phyloP scores from a whole-genome alignment of 2,888 invertebrate genomes.

The Meloe dianella region DNA sequence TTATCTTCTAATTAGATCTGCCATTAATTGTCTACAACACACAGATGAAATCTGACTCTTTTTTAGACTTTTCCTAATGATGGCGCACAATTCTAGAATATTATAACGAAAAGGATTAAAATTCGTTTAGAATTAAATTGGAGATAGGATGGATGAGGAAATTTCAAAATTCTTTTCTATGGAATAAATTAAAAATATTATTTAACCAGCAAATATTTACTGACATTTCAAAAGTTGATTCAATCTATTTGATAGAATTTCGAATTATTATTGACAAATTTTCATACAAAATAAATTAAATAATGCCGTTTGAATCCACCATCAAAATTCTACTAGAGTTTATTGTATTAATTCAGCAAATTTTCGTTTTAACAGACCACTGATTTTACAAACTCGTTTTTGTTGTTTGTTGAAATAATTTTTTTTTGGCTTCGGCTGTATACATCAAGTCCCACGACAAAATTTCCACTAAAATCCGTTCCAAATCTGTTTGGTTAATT shows the following conservation, averaged over 20 bases:
- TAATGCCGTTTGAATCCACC: background rate
- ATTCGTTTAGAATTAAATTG: background rate
- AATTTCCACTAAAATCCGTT: background rate
- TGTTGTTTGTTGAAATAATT: background rate
- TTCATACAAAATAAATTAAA: background rate
- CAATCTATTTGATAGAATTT: too few species aligned
- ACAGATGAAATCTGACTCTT: slow-evolving; percentile 36
- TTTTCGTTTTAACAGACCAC: background rate
- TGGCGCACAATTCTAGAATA: background rate
- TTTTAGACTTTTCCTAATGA: background rate
- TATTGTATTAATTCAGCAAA: background rate
- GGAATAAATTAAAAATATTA: too few species aligned
- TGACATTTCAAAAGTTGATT: too few species aligned
- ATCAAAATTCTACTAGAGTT: background rate
- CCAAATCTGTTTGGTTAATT: slow-evolving; percentile 1
- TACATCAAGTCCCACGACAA: background rate
- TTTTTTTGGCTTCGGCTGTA: background rate
- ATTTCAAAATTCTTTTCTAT: slow-evolving; percentile 5
- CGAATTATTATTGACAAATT: too few species aligned
- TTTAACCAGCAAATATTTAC: too few species aligned
- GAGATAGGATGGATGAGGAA: background rate
- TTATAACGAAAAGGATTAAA: background rate
- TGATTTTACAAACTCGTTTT: background rate
- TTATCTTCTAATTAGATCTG: slow-evolving; percentile 52
- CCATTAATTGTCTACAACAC: slow-evolving; percentile 39